Conservation (phyloP, 2,113 vertebrate species). For the Meriones unguiculatus region DNA sequence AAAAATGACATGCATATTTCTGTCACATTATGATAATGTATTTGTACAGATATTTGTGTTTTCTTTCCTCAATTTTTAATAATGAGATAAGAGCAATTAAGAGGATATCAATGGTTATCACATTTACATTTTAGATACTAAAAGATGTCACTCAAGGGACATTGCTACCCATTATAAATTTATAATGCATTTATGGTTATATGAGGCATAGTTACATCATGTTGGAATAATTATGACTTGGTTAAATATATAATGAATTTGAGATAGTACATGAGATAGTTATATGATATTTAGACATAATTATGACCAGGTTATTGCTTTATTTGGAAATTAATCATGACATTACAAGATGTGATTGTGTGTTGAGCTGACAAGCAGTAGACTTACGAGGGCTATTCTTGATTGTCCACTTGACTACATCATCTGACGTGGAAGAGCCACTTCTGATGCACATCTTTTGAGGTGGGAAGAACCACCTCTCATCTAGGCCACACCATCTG, state of each 20-base stretch:
- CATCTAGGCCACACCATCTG: neutral
- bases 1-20: neutral
- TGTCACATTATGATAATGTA: neutral
- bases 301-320: neutral
- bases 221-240: neutral
- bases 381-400: neutral
- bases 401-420: neutral
- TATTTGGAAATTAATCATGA: neutral
- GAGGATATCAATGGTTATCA: neutral
- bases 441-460: neutral
- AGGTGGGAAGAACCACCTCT: neutral
- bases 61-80: neutral
- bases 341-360: neutral
- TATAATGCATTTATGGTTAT: neutral
- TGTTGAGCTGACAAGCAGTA: neutral
- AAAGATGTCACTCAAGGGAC: neutral
- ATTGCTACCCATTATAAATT: neutral
- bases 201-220: neutral
- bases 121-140: neutral
- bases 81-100: neutral
- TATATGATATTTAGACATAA: no score
- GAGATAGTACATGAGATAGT: no score
- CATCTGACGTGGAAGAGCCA: neutral
- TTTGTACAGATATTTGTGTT: neutral
- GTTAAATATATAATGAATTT: neutral